phyloP scores from a whole-genome alignment of 23 tunicate species.

The Ascidia mentula region DNA sequence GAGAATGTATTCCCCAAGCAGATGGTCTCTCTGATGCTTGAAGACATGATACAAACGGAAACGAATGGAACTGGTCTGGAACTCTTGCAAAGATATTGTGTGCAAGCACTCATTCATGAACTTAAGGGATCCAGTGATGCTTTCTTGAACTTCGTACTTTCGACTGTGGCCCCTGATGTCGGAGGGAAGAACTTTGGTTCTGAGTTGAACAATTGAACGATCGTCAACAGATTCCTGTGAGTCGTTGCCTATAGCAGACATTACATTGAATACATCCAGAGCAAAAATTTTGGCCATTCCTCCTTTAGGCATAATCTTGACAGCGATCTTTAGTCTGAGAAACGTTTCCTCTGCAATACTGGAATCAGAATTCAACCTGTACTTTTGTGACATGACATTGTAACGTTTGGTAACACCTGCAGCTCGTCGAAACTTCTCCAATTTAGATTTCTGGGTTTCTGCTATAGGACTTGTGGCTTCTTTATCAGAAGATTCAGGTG shows the following conservation, averaged over 20 bases:
- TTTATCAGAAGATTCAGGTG: not conserved
- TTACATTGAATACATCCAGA: constrained; percentile 60
- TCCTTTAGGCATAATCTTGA: constrained; percentile 63
- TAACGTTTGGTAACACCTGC: constrained; percentile 59
- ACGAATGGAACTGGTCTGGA: constrained; percentile 39
- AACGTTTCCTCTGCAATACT: not conserved
- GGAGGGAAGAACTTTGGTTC: constrained; percentile 72
- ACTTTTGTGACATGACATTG: constrained; percentile 30
- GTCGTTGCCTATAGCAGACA: constrained; percentile 34
- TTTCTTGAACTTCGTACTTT: constrained; percentile 68
- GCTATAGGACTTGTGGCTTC: not conserved
- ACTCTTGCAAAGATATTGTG: constrained; percentile 43
- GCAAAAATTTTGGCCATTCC: constrained; percentile 68
- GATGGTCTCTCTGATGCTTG: constrained; percentile 69
- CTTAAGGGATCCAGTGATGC: constrained; percentile 64
- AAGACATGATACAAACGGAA: constrained; percentile 75
- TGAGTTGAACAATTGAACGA: constrained; percentile 45
- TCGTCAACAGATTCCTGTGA: constrained; percentile 37
- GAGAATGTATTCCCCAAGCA: constrained; percentile 82
- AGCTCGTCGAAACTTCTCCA: constrained; percentile 30
- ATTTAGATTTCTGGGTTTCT: constrained; percentile 14
- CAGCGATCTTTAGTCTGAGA: constrained; percentile 45
- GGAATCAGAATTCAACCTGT: not conserved
- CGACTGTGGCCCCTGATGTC: constrained; percentile 83
- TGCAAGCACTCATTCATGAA: constrained; percentile 75